Evolutionary conservation across 1,140 invertebrate species (phyloP), one percentile per base, ranked within the genome.

Genomic region (Drosophila suzukii): DNA sequence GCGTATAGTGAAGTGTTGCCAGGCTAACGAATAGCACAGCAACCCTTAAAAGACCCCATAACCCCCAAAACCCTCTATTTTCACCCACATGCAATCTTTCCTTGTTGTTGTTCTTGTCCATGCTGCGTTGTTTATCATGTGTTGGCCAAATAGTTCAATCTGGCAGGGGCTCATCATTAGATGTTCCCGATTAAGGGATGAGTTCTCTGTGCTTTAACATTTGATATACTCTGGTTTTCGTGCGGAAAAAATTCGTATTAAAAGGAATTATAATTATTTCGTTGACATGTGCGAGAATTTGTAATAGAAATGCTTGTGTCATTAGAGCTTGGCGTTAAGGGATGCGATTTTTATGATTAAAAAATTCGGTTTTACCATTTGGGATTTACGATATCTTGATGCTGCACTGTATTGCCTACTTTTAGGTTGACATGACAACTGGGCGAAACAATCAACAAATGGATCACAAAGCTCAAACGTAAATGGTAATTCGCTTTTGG

Each of bases 151-250:
- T 72, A 72, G 66, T 72, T 71, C 44, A 71, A 58, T 71, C 53
- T 72, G 66, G 51, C 34, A 39, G 24, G 17, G 53, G 24, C 44
- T 50, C 44, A 67, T 65, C 68, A 78, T 78, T 78, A 77, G 49
- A 70, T 68, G 50, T 77, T 70, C 17, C 20, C 74, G 38, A 70
- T 88, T 86, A 83, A 66, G 84, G 83, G 83, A 65, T 88, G 82
- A 38, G 60, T 15, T 54, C 24, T 43, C 15, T 30, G 24, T 39
- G 44, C 49, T 38, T 50, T 51, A 56, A 74, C 58, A 36, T 50
- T 57, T 75, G 59, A 75, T 75, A 65, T 56, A 57, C 43, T 56
- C 12, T 6, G 34, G 11, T 24, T 11, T 46, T 53, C 17, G 20
- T 17, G 3, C 43, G 12, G 10, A 30, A 47, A 3, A 20, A 50